Conservation (phyloP, 2,888 invertebrate genomes). For the Amphipyra berbera region DNA sequence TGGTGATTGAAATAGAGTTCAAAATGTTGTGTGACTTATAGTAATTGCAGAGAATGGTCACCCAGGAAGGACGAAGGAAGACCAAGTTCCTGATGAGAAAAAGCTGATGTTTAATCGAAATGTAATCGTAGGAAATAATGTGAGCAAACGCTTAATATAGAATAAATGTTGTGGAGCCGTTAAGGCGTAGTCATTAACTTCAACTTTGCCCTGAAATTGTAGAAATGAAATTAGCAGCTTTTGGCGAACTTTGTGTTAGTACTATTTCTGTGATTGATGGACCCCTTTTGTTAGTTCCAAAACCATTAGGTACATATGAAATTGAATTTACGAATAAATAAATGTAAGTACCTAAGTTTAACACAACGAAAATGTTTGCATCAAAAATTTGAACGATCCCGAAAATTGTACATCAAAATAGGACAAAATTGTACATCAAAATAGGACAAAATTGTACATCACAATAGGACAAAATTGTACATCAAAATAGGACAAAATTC, state of each 20-base stretch:
- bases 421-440: conserved; percentile 15
- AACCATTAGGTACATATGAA: conserved; percentile 16
- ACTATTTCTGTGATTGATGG: conserved; percentile 35
- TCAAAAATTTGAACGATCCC: conserved; percentile 7
- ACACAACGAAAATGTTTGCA: neutral
- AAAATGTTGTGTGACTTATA: conserved; percentile 15
- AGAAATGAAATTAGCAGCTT: conserved; percentile 37
- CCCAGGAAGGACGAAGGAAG: conserved; percentile 27
- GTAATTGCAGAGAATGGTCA: conserved; percentile 22
- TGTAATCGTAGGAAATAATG: conserved; percentile 25
- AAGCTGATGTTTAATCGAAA: conserved; percentile 26
- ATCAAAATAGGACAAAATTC: conserved; percentile 9
- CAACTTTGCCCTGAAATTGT: conserved; percentile 21
- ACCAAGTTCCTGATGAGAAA: conserved; percentile 26
- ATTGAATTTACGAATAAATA: conserved; percentile 13
- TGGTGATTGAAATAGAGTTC: conserved; percentile 19
- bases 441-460: too few species aligned
- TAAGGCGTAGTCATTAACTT: conserved; percentile 29
- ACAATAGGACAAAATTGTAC: conserved; percentile 10
- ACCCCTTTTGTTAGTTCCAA: conserved; percentile 22
- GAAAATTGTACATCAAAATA: too few species aligned
- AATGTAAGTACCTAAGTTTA: neutral
- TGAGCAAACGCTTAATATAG: neutral
- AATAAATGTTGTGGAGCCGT: conserved; percentile 20
- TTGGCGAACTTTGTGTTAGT: conserved; percentile 24